These are phyloP conservation scores for Psylliodes chrysocephalus DNA, from an alignment of 2,888 invertebrate species.

Conservation along the genomic window DNA sequence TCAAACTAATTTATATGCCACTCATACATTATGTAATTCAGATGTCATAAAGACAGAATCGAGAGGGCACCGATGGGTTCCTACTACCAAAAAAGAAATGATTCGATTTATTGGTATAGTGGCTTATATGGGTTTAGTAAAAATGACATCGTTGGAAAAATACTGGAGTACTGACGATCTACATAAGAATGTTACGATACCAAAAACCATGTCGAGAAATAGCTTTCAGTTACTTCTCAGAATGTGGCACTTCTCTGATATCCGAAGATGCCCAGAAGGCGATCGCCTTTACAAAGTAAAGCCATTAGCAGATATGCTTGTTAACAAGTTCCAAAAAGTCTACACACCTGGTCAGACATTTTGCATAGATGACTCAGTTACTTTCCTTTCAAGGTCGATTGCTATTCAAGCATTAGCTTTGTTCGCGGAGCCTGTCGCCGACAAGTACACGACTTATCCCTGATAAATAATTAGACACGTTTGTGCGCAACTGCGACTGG, in stretches of 20 bases:
- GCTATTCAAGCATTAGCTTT: constrained; percentile 47
- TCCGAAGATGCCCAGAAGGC: constrained; percentile 40
- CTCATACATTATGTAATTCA: background rate
- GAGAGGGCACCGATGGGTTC: background rate
- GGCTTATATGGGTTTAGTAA: constrained; percentile 33
- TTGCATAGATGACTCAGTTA: constrained; percentile 50
- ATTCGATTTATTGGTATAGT: constrained; percentile 4
- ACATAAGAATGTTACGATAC: constrained; percentile 25
- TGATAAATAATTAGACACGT: too few species aligned
- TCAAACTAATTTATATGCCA: background rate
- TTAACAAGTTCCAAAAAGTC: constrained; percentile 38
- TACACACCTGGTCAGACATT: constrained; percentile 46
- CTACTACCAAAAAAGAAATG: background rate
- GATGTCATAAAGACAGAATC: background rate
- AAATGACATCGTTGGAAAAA: constrained; percentile 25
- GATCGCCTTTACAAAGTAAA: constrained; percentile 45
- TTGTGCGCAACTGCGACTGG: too few species aligned
- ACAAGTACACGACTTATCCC: too few species aligned
- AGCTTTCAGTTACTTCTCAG: constrained; percentile 30
- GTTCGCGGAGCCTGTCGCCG: too few species aligned
- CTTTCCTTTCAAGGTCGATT: constrained; percentile 50
- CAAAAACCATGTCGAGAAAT: constrained; percentile 29
- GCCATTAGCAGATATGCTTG: constrained; percentile 41
- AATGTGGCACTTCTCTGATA: constrained; percentile 49
- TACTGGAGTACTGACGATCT: constrained; percentile 34